Conservation (phyloP, 2,888 invertebrate genomes). For the Camponotus fellah region DNA sequence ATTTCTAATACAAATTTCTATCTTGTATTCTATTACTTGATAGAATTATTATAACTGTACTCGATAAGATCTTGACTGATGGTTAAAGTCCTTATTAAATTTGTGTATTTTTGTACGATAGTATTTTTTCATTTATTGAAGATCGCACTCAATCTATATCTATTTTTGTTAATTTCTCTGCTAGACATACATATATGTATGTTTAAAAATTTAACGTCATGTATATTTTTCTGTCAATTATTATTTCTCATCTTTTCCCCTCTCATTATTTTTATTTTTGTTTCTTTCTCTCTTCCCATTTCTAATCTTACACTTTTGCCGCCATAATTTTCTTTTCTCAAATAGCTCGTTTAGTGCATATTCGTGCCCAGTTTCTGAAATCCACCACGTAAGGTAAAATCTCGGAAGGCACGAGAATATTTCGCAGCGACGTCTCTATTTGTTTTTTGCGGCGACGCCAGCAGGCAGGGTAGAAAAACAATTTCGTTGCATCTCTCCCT, state of each 20-base stretch:
- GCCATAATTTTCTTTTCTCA: conserved; percentile 2
- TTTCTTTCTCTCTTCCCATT: not conserved
- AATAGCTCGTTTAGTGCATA: conserved; percentile 8
- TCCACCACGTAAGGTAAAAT: conserved; percentile 39
- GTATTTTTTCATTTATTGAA: not conserved
- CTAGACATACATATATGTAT: not conserved
- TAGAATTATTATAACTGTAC: not conserved
- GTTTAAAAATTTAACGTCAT: not conserved
- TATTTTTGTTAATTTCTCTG: not conserved
- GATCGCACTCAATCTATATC: too few relatives aligned
- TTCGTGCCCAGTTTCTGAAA: conserved; percentile 49
- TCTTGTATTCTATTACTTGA: not conserved
- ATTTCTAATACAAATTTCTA: not conserved
- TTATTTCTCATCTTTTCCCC: not conserved
- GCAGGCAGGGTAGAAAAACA: conserved; percentile 64
- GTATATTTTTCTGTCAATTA: too few relatives aligned
- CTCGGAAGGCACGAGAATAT: conserved; percentile 32
- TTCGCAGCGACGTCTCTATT: conserved; percentile 42
- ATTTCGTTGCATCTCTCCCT: conserved; percentile 54
- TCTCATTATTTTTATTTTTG: not conserved
- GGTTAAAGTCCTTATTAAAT: not conserved
- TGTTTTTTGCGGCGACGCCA: conserved; percentile 40
- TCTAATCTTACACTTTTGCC: not conserved
- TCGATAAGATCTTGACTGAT: conserved; percentile 22
- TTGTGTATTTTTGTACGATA: not conserved